A percentile compares a stretch with the other conserved stretches of the same genome.
phyloP scores from a whole-genome alignment of 2,888 invertebrate species.

The Argyresthia goedartella region DNA sequence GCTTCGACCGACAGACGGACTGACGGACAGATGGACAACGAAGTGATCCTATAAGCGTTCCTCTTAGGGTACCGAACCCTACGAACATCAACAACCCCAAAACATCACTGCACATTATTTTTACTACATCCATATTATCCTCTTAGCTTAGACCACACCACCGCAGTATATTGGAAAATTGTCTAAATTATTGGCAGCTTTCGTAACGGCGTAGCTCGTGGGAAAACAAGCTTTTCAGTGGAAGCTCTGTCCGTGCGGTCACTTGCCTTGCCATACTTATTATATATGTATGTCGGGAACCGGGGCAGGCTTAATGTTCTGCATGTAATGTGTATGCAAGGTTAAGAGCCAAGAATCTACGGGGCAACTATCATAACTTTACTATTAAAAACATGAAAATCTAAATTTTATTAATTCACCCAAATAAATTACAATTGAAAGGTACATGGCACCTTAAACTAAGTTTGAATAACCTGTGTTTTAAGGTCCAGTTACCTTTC shows the following conservation, averaged over 20 bases:
- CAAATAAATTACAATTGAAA: too few species aligned
- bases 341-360: neutral
- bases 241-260: slow-evolving; percentile 16
- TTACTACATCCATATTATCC: neutral
- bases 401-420: too few species aligned
- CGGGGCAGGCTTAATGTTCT: neutral
- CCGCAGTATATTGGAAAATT: slow-evolving; percentile 63
- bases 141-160: slow-evolving; percentile 22
- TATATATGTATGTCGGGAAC: neutral
- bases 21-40: too few species aligned
- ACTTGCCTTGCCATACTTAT: neutral
- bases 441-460: too few species aligned
- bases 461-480: too few species aligned
- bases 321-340: neutral
- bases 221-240: slow-evolving; percentile 58
- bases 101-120: too few species aligned
- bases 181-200: slow-evolving; percentile 62
- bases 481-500: too few species aligned
- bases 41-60: too few species aligned
- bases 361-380: neutral
- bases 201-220: slow-evolving; percentile 50
- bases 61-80: too few species aligned
- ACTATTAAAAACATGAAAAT: too few species aligned
- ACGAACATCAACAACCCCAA: too few species aligned
- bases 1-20: too few species aligned